Evolutionary conservation across 2,113 vertebrate genomes (phyloP), one percentile per base, ranked within the genome.

Genomic region (Microcebus tavaratra): DNA sequence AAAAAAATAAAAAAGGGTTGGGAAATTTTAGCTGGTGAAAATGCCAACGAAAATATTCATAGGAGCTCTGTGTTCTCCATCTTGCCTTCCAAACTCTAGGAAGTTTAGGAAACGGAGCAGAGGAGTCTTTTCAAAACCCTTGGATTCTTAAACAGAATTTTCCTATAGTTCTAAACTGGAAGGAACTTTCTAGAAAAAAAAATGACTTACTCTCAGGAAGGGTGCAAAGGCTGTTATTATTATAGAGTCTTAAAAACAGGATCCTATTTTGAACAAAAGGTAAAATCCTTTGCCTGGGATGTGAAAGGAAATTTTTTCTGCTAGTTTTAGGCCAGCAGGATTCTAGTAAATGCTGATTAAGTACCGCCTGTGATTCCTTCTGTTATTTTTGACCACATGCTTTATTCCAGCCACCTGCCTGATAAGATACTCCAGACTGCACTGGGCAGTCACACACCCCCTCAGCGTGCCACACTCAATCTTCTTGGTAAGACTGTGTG

Each of bases 261-360:
- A 92, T 96, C 7, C 21, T 2, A 81, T 73, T 88, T 91, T 68
- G 45, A 87, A 93, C 83, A 85, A 96, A 89, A 92, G 86, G 57
- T 63, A 76, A 96, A 97, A 97, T 86, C 17, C 50, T 91, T 45
- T 61, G 63, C 82, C 67, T 4, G 23, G 45, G 48, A 57, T 88
- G 36, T 14, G 50, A 82, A 73, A 91, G 88, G 87, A 78, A 78
- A 15, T 63, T 93, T 95, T 93, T 93, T 50, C 75, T 86, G 73
- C 83, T 95, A 79, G 91, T 98, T 90, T n/a, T 63, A 75, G 90
- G 89, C 72, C 57, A 95, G 48, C 93, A 93, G 91, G 75, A 59
- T 75, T 98, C 91, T 95, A 97, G 72, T 91, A 97, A 87, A 88
- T 81, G 91, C 70, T 96, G 78, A 96, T 96, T 92, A 88, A 92